Base-by-base conservation (phyloP, 2,797 vertebrate species). In the Coreius guichenoti region DNA sequence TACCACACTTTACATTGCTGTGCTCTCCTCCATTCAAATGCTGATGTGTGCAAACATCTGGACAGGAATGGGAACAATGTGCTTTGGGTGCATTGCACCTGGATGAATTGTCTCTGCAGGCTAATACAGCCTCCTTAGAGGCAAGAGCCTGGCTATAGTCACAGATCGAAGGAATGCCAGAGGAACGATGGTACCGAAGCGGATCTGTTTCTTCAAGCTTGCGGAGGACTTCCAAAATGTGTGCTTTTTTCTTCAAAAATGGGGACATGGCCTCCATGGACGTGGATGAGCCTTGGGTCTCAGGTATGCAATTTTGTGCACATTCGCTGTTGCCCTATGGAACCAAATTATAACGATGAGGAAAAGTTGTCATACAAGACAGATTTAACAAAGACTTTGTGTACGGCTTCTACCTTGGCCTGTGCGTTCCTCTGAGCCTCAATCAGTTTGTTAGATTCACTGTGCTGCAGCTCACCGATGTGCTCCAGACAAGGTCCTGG, bases 201-300 rank as follows among this genome's bases (percentile, higher is more conserved):
- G 97, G 97, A 88, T 98, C 98, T 0, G 97, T 97, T 92, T 98
- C 97, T 93, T 99, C 98, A 92, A 99, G 95, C 91, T 97, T 98
- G 81, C 97, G 96, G 54, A 99, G 94, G 84, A 98, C 98, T 89
- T 99, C 98, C 91, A 99, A 93, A 92, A 99, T 99, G 93, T 98
- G 98, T 88, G 98, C 98, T 94, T 98, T 99, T 94, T 99, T 98
- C 89, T 96, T 97, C 90, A 99, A 96, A 91, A 99, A 98, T 0
- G 98, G 97, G 14, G 98, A 98, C 68, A 98, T 95, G 8, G 97
- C 97, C 82, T 98, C 97, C 94, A 98, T 93, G 11, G 96, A 93
- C 5, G 95, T 72, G 79, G 92, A 90, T 0, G 89, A 94, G 87
- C 92, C 93, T 0, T 93, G 94, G 4, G 94, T 92, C 14, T 94